phyloP scores from a whole-genome alignment of 2,113 vertebrate genomes.

The Ardeotis arabs region DNA sequence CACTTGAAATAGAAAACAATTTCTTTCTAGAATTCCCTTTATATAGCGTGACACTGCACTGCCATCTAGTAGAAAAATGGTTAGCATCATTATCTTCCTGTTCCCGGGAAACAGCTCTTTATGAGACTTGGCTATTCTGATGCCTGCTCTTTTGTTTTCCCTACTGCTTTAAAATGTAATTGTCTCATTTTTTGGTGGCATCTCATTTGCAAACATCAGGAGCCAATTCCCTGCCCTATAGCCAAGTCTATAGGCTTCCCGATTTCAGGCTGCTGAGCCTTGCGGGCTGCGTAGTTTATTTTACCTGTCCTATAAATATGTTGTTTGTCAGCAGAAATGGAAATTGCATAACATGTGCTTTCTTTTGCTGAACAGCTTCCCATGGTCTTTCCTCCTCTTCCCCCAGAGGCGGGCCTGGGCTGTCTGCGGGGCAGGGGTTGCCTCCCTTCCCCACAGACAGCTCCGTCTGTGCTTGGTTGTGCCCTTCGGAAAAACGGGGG shows the following conservation, averaged over 20 bases:
- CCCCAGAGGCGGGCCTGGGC: neutral
- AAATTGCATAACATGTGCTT: neutral
- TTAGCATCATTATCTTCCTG: constrained; percentile 15
- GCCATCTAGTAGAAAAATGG: constrained; percentile 75
- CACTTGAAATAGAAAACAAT: constrained; percentile 47
- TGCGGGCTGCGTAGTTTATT: neutral
- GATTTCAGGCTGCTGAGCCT: neutral
- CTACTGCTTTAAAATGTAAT: neutral
- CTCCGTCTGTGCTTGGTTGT: neutral
- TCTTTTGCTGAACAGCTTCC: neutral
- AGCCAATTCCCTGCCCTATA: neutral
- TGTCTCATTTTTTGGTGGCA: neutral
- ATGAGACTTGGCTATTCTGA: constrained; percentile 42
- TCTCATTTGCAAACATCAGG: neutral
- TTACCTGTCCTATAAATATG: neutral
- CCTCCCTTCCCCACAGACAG: neutral
- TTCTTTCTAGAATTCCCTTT: constrained; percentile 49
- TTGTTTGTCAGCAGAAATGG: constrained; percentile 11
- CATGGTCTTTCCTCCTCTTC: neutral
- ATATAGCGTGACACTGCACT: constrained; percentile 62
- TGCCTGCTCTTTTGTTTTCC: constrained; percentile 35
- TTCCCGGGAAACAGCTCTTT: constrained; percentile 36
- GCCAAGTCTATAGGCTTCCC: neutral
- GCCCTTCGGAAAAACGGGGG: fast-evolving
- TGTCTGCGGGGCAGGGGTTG: neutral